Conservation (phyloP, 2,797 vertebrate genomes). For the Scomberomorus guttatus region DNA sequence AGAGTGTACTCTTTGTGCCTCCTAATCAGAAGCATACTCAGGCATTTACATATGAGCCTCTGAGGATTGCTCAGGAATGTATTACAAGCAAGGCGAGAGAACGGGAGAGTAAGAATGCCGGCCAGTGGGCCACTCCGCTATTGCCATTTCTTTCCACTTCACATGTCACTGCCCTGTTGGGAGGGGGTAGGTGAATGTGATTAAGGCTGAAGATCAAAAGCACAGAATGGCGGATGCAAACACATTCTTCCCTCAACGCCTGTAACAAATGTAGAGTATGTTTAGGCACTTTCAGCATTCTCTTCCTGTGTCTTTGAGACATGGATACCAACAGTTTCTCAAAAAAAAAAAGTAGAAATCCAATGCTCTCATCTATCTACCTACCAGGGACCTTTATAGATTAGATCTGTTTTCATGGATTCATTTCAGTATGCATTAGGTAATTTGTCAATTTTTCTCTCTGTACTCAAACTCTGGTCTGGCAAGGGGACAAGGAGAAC, state of each 20-base stretch:
- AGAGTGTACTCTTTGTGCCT: slow-evolving; percentile 82
- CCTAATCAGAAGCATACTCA: slow-evolving; percentile 86
- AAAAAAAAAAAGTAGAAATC: slow-evolving; percentile 28
- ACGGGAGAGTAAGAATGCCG: slow-evolving; percentile 35
- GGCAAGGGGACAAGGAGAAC: slow-evolving; percentile 71
- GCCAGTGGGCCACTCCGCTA: slow-evolving; percentile 35
- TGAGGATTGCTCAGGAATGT: slow-evolving; percentile 80
- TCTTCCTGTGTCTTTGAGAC: slow-evolving; percentile 40
- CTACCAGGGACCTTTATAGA: slow-evolving; percentile 53
- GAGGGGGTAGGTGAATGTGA: slow-evolving; percentile 51
- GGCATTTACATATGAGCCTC: slow-evolving; percentile 80
- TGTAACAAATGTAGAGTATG: slow-evolving; percentile 37
- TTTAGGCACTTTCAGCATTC: slow-evolving; percentile 25
- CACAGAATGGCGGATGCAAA: slow-evolving; percentile 43
- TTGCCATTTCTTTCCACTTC: slow-evolving; percentile 75
- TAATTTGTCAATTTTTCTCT: slow-evolving; percentile 79
- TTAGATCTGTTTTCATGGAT: slow-evolving; percentile 71
- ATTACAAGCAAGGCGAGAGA: slow-evolving; percentile 55
- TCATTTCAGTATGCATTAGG: slow-evolving; percentile 67
- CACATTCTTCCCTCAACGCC: slow-evolving; percentile 42
- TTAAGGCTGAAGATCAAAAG: slow-evolving; percentile 76
- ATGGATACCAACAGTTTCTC: slow-evolving; percentile 32
- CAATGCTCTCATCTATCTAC: slow-evolving; percentile 44
- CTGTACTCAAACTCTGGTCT: slow-evolving; percentile 57
- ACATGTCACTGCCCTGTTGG: slow-evolving; percentile 67